Base-by-base conservation (phyloP, 64 coral and sea anemone genomes). In the Platygyra sinensis region DNA sequence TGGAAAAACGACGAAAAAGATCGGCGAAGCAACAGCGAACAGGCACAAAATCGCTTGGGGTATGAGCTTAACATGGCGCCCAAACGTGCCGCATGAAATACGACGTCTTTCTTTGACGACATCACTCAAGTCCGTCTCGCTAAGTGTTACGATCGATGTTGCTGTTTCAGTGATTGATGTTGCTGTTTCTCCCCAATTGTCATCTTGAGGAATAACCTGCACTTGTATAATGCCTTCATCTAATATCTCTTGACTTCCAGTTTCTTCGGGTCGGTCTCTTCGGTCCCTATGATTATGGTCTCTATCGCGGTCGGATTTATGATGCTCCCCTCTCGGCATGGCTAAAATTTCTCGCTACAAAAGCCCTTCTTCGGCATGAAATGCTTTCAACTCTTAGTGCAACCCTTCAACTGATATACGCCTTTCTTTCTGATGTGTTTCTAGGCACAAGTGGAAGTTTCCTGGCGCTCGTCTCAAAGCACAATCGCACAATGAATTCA, bases 221-320 rank as follows among this genome's bases (percentile, higher is more conserved):
- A 99, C 97, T 91, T 99, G 94, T 83, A 99, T 99, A 32, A 99
- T 92, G 72, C 97, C 97, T 93, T 99, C 97, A 32, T 99, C 97
- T 2, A 99, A 60, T 71, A 96, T 94, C 67, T 99, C 90, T 60
- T 94, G 92, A 20, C 97, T 94, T 16, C 89, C 91, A 22, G 89
- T 79, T 36, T 96, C 97, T 0, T 89, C 93, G 33, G 86, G 24
- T 20, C 86, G 72, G 8, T 88, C 86, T 13, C 82, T 79, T 15
- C 64, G 74, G 60, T 86, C 84, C 8, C 36, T 31, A 36, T 69
- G 83, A 52, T 92, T 82, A 62, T 61, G 64, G 73, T 92, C 90
- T 18, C 30, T 85, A 72, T 85, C 81, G 36, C 81, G 81, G 0
- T 85, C 51, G 1, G 89, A 73, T 27, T 73, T 87, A 75, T 74